A percentile compares a stretch with the other conserved stretches of the same genome.
Conservation (phyloP, 2,797 vertebrate genomes). For the Vireo griseus region DNA sequence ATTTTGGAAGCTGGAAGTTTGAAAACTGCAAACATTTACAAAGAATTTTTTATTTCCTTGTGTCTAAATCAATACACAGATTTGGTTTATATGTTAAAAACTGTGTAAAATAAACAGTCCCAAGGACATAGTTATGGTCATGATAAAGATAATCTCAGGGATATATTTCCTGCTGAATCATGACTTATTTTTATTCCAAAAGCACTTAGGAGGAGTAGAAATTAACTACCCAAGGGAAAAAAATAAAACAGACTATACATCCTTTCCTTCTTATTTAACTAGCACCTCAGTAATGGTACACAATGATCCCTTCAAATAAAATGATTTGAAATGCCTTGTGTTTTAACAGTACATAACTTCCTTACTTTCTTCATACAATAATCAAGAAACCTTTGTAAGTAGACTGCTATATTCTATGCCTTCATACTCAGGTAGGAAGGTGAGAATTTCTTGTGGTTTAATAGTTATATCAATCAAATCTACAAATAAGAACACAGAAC, state of each 20-base stretch:
- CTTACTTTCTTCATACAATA: not conserved
- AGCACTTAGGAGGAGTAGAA: not conserved
- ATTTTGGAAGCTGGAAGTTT: not conserved
- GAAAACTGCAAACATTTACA: not conserved
- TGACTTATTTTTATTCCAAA: not conserved
- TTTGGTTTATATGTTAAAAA: not conserved
- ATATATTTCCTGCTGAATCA: not conserved
- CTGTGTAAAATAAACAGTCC: not conserved
- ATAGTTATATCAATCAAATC: not conserved
- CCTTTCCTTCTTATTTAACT: not conserved
- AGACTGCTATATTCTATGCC: not conserved
- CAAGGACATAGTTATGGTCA: not conserved
- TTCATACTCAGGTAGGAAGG: not conserved
- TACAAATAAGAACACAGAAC: not conserved
- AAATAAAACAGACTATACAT: not conserved
- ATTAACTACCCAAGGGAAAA: not conserved
- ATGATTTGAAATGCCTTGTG: not conserved
- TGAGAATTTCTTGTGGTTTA: not conserved
- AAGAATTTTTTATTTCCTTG: not conserved
- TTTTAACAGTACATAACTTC: not conserved
- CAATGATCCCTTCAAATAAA: not conserved
- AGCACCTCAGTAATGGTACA: not conserved
- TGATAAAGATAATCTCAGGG: not conserved
- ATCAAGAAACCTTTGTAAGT: not conserved
- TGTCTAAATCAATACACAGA: not conserved